Evolutionary conservation across 2,797 vertebrate species (phyloP).

Genomic region (Cyclura pinguis): DNA sequence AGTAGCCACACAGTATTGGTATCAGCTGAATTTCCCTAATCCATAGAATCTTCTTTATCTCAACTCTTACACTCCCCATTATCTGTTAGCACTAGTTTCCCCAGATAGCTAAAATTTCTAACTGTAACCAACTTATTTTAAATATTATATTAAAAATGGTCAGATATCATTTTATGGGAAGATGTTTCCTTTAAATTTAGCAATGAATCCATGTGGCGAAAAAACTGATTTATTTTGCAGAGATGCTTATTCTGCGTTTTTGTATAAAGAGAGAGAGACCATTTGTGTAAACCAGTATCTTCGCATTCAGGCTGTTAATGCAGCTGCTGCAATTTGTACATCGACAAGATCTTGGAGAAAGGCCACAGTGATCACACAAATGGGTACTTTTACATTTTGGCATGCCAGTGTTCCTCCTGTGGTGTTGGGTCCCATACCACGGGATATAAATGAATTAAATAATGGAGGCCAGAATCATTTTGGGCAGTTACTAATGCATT

Average conservation of each 20-base stretch:
- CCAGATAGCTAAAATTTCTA: slow-evolving; percentile 52
- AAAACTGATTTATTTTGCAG: slow-evolving; percentile 13
- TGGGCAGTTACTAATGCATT: too few species aligned
- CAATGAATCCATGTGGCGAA: background rate
- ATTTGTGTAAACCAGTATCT: background rate
- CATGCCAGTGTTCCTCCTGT: background rate
- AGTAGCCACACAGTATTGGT: slow-evolving; percentile 72
- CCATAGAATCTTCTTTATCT: slow-evolving; percentile 47
- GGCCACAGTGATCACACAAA: background rate
- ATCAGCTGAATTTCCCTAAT: slow-evolving; percentile 63
- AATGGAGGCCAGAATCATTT: too few species aligned
- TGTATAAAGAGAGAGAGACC: background rate
- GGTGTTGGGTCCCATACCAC: background rate
- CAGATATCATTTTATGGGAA: background rate
- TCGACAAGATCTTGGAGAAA: background rate
- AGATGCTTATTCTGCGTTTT: background rate
- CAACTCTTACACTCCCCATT: background rate
- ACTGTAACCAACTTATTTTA: slow-evolving; percentile 39
- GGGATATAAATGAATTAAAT: too few species aligned
- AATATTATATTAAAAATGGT: background rate
- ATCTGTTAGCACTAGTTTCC: background rate
- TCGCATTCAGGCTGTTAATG: background rate
- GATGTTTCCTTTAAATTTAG: slow-evolving; percentile 32
- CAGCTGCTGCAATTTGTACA: background rate
- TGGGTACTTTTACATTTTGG: background rate